Evolutionary conservation across 2,113 vertebrate genomes (phyloP).

Genomic region (Empidonax alnorum): DNA sequence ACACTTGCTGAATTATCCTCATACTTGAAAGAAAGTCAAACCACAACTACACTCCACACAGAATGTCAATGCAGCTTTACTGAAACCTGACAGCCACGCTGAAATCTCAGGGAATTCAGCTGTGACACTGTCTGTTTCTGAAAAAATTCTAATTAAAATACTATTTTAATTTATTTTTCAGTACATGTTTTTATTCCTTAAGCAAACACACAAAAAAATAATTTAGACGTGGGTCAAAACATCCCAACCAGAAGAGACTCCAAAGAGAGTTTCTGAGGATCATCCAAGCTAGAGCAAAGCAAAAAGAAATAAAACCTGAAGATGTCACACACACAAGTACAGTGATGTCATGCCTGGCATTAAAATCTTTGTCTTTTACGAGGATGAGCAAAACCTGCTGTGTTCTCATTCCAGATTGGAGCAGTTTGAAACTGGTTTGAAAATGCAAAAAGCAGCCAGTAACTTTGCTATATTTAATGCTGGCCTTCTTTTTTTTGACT

Average conservation of each 20-base stretch:
- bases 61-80: neutral
- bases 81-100: neutral
- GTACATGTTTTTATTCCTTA: neutral
- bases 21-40: neutral
- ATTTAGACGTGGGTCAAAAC: neutral
- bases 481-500: neutral
- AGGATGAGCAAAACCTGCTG: constrained; percentile 39
- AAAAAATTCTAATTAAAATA: neutral
- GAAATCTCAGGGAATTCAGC: neutral
- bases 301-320: neutral
- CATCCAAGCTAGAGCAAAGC: neutral
- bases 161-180: neutral
- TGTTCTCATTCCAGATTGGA: neutral
- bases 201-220: neutral
- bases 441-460: neutral
- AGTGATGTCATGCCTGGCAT: constrained; percentile 52
- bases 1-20: neutral
- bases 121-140: neutral
- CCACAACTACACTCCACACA: neutral
- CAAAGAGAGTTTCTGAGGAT: neutral
- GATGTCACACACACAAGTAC: neutral
- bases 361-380: neutral
- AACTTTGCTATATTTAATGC: neutral
- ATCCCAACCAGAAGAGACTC: neutral
- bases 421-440: neutral